Base-by-base conservation (phyloP, 2,888 invertebrate genomes). In the Drosophila nigritarsus region DNA sequence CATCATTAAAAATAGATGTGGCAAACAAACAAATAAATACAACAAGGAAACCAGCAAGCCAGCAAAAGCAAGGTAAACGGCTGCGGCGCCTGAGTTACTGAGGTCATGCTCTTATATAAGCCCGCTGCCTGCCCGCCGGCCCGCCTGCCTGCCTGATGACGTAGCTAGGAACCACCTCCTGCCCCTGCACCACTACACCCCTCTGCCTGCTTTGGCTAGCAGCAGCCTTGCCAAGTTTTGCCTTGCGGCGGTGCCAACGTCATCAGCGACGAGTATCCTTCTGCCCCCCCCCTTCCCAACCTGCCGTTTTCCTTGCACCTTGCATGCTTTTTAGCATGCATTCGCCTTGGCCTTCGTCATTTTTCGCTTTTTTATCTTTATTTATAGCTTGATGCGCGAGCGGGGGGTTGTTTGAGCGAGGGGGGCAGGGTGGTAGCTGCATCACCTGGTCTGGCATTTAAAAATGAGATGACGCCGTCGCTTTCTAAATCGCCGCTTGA, bases 71-170 rank as follows among this genome's bases (percentile, higher is more conserved):
- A 80, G 68, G 66, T 70, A 67, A 68, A 27, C 50, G 34, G 27
- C 45, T 24, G 36, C 38, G 48, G 34, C 34, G 64, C 29, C 63
- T 15, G 15, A 48, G 32, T 49, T 60, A 65, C 80, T 88, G 83
- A 83, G 89, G 89, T 83, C 83, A 83, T 80, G 75, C 86, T 29
- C 18, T 83, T 84, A 83, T 73, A 75, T 88, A 88, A 84, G 81
- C 69, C 67, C 45, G 15, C 8, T 59, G 66, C 56, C 62, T 29
- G 66, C 34, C 53, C 1, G 32, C 50, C 49, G 1, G 32, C 18
- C 67, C 1, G 32, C 50, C 49, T 3, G 32, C 18, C 67, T 60
- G 64, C 55, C 63, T 32, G 70, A 74, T 75, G 83, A 78, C 79
- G 75, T 66, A 45, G 64, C 55, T 62, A 38, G n/a, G 50, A 51